These are phyloP conservation scores for Drosophila borealis DNA, from an alignment of 2,888 invertebrate species.

Conservation along the genomic window DNA sequence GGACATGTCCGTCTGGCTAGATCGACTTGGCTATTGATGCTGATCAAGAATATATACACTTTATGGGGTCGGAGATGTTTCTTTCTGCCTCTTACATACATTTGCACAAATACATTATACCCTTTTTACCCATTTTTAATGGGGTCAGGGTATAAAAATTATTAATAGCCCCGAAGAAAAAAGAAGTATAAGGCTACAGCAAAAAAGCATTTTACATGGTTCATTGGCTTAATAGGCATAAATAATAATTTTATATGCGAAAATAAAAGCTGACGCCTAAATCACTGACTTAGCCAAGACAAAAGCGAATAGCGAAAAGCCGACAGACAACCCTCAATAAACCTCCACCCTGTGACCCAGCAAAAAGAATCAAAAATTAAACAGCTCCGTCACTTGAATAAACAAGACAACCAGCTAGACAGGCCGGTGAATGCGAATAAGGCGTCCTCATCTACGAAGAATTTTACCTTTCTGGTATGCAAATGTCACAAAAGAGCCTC, in stretches of 20 bases:
- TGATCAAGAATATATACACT: too few species aligned
- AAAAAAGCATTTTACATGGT: constrained; percentile 9
- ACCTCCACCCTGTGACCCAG: constrained; percentile 29
- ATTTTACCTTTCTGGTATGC: constrained; percentile 57
- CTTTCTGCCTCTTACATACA: too few species aligned
- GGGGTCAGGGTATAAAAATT: too few species aligned
- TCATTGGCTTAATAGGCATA: constrained; percentile 22
- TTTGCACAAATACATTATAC: too few species aligned
- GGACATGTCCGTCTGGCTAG: too few species aligned
- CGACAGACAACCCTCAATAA: constrained; percentile 20
- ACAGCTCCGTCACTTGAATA: constrained; percentile 53
- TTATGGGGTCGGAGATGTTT: too few species aligned
- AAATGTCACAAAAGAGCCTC: constrained; percentile 55
- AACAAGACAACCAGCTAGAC: constrained; percentile 56
- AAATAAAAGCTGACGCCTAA: too few species aligned
- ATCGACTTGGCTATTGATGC: too few species aligned
- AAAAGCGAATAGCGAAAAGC: not conserved
- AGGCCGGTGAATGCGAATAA: constrained; percentile 16
- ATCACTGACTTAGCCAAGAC: not conserved
- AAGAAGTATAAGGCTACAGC: not conserved
- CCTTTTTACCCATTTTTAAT: too few species aligned
- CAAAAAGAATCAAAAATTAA: constrained; percentile 65
- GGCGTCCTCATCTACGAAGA: constrained; percentile 38
- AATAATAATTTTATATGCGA: too few species aligned
- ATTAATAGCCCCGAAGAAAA: too few species aligned